These are phyloP conservation scores for Macaca mulatta DNA, from an alignment of 2,113 vertebrate species.

Conservation along the genomic window DNA sequence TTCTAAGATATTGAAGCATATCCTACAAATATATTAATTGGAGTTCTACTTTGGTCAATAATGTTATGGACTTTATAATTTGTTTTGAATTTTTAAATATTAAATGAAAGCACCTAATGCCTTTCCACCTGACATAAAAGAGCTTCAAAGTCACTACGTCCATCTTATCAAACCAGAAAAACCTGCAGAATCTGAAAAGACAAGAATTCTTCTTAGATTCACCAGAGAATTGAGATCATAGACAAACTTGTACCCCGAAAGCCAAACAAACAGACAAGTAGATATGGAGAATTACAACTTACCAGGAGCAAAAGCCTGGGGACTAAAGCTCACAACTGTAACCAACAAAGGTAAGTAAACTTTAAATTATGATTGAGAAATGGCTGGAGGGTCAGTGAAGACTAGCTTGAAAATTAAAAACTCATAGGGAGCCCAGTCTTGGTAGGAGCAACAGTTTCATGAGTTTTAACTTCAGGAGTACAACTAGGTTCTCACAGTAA, in stretches of 20 bases:
- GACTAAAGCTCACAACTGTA: neutral
- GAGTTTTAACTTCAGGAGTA: too few species aligned
- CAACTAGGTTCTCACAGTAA: neutral
- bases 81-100: neutral
- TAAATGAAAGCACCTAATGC: neutral
- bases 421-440: neutral
- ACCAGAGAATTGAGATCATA: neutral
- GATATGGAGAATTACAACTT: neutral
- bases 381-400: neutral
- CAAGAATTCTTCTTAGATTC: neutral
- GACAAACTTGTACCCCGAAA: neutral
- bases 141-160: neutral
- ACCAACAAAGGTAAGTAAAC: neutral
- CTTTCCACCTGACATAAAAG: neutral
- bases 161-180: neutral
- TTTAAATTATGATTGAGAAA: neutral
- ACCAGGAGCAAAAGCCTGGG: neutral
- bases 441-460: neutral
- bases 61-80: neutral
- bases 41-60: neutral
- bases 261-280: neutral
- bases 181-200: neutral
- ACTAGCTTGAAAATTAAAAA: neutral
- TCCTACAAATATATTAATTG: constrained; percentile 35
- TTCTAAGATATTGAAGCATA: neutral